These are phyloP conservation scores for Poeciliopsis prolifica DNA, from an alignment of 2,113 vertebrate genomes.

Conservation along the genomic window DNA sequence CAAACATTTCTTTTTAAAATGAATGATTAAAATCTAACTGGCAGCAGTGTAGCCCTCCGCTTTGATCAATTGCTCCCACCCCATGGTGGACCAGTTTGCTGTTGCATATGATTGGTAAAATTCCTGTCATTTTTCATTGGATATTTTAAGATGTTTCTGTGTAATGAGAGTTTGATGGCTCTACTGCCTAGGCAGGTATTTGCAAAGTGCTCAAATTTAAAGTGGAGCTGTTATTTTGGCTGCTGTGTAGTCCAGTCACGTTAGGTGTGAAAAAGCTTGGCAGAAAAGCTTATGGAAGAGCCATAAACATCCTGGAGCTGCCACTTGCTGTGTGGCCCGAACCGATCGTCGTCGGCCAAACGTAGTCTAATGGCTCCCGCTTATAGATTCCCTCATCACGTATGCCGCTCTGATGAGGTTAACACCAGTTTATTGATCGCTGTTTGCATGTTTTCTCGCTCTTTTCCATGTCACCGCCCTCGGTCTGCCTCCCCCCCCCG, in stretches of 20 bases:
- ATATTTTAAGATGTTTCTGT: conserved; percentile 20
- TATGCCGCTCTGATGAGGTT: conserved; percentile 75
- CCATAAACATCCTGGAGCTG: conserved; percentile 79
- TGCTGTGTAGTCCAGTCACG: conserved; percentile 78
- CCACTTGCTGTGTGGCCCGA: conserved; percentile 61
- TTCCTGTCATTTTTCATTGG: not conserved
- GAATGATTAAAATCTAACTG: not conserved
- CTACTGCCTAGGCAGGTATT: conserved; percentile 36
- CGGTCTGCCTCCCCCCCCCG: conserved; percentile 21
- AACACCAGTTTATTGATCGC: conserved; percentile 84
- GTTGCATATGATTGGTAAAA: conserved; percentile 20
- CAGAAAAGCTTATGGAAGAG: conserved; percentile 80
- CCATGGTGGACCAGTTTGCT: not conserved
- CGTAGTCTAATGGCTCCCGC: conserved; percentile 72
- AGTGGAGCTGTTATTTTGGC: conserved; percentile 50
- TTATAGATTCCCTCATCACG: conserved; percentile 79
- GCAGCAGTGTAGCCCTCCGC: not conserved
- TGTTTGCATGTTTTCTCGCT: conserved; percentile 81
- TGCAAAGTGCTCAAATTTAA: conserved; percentile 60
- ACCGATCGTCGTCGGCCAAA: conserved; percentile 64
- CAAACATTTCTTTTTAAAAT: not conserved
- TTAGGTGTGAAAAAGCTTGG: conserved; percentile 77
- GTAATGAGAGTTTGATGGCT: conserved; percentile 42
- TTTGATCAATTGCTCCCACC: conserved; percentile 4
- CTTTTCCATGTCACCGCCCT: conserved; percentile 60